Evolutionary conservation across 2,888 invertebrate genomes (phyloP).

Genomic region (Ctenicera cuprea): DNA sequence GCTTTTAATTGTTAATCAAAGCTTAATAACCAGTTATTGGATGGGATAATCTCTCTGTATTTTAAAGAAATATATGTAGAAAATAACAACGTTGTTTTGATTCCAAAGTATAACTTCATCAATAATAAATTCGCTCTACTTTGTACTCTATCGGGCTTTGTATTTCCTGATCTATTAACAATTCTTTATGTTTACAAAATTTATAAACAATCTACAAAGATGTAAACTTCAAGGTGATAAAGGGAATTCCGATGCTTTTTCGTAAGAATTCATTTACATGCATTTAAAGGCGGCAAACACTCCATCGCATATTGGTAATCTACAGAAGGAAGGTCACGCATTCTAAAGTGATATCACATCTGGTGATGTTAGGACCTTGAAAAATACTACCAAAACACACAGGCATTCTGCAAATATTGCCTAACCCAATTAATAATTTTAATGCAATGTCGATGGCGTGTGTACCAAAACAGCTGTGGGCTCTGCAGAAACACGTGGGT

Average conservation of each 20-base stretch:
- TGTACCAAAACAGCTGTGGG: conserved; percentile 9
- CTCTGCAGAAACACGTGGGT: conserved; percentile 1
- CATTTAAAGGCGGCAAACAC: neutral
- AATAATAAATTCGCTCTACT: too few species aligned
- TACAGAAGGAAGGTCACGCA: conserved; percentile 4
- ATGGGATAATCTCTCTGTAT: too few species aligned
- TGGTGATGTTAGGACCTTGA: neutral
- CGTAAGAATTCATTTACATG: conserved; percentile 17
- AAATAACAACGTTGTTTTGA: too few species aligned
- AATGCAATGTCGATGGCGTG: neutral
- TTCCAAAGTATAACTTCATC: too few species aligned
- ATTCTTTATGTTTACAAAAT: neutral
- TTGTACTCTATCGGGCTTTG: too few species aligned
- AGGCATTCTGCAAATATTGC: conserved; percentile 1
- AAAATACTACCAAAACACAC: conserved; percentile 2
- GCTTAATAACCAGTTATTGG: too few species aligned
- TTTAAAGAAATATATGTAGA: too few species aligned
- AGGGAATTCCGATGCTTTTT: conserved; percentile 4
- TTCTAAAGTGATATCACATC: conserved; percentile 7
- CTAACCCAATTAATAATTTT: conserved; percentile 13
- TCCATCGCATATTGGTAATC: conserved; percentile 4
- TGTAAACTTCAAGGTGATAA: conserved; percentile 2
- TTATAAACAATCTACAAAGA: neutral
- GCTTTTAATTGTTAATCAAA: too few species aligned
- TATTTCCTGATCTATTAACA: neutral